Evolutionary conservation across 1,140 invertebrate genomes (phyloP).

Genomic region (Parasteatoda tepidariorum): DNA sequence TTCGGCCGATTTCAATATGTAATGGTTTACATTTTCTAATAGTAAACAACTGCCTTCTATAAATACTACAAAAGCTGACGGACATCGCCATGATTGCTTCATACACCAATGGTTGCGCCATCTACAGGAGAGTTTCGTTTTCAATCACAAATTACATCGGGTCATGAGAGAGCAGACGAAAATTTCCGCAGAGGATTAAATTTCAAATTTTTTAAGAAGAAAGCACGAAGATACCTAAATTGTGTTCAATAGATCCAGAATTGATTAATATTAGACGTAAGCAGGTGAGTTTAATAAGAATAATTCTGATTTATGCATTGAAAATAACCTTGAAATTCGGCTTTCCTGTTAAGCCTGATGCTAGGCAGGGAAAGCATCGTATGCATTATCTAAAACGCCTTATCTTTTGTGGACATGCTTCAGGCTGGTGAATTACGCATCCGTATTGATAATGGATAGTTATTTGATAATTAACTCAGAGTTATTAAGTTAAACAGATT

Average conservation of each 20-base stretch:
- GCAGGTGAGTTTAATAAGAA: no score
- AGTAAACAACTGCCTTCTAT: background rate
- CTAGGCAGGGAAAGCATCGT: conserved; percentile 24
- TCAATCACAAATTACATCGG: conserved; percentile 5
- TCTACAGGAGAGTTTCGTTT: background rate
- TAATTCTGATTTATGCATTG: background rate
- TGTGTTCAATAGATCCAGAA: background rate
- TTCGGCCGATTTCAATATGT: background rate
- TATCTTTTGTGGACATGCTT: no score
- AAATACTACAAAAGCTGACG: background rate
- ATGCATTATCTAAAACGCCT: conserved; percentile 13
- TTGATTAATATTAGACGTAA: background rate
- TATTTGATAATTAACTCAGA: no score
- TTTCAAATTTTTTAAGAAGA: background rate
- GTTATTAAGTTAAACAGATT: no score
- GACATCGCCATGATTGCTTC: conserved; percentile 4
- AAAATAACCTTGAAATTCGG: background rate
- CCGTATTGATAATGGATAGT: no score
- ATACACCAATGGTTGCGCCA: background rate
- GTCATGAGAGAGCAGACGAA: background rate
- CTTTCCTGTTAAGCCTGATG: conserved; percentile 31
- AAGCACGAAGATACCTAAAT: background rate
- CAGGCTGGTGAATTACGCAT: no score
- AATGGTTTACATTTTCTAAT: background rate
- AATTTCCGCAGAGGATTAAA: background rate